phyloP scores from a whole-genome alignment of 2,797 vertebrate species.

The Myripristis jacobus region DNA sequence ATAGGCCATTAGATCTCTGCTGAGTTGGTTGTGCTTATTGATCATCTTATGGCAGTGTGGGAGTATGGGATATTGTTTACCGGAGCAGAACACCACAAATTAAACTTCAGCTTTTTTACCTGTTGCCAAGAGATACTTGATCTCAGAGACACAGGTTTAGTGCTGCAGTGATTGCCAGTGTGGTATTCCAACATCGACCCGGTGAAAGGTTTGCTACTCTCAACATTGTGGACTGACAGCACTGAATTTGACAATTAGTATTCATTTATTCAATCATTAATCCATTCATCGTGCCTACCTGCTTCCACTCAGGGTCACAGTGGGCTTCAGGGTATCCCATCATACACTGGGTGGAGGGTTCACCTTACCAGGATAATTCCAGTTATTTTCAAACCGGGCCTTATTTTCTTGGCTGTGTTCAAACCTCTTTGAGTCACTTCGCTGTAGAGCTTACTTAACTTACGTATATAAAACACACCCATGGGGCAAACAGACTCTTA shows the following conservation, averaged over 20 bases:
- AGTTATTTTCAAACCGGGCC: too few species aligned
- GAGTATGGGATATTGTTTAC: constrained; percentile 45
- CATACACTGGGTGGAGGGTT: too few species aligned
- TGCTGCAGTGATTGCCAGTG: constrained; percentile 17
- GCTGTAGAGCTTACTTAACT: too few species aligned
- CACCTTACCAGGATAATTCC: too few species aligned
- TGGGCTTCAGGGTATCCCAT: too few species aligned
- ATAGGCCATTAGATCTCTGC: constrained; percentile 29
- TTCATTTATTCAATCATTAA: background rate
- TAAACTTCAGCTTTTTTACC: constrained; percentile 25
- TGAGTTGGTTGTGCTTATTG: constrained; percentile 41
- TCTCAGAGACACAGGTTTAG: constrained; percentile 30
- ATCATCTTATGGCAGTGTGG: constrained; percentile 45
- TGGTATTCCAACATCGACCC: constrained; percentile 6
- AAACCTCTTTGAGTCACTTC: too few species aligned
- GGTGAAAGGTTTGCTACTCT: constrained; percentile 12
- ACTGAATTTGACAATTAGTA: background rate
- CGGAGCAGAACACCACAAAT: constrained; percentile 56
- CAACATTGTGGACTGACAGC: constrained; percentile 14
- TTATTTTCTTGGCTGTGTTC: too few species aligned
- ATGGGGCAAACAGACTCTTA: too few species aligned
- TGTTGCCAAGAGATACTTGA: constrained; percentile 44
- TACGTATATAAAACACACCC: too few species aligned
- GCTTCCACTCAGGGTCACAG: too few species aligned
- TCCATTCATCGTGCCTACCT: too few species aligned